Evolutionary conservation across 2,113 vertebrate species (phyloP).

Genomic region (Cercocebus atys): DNA sequence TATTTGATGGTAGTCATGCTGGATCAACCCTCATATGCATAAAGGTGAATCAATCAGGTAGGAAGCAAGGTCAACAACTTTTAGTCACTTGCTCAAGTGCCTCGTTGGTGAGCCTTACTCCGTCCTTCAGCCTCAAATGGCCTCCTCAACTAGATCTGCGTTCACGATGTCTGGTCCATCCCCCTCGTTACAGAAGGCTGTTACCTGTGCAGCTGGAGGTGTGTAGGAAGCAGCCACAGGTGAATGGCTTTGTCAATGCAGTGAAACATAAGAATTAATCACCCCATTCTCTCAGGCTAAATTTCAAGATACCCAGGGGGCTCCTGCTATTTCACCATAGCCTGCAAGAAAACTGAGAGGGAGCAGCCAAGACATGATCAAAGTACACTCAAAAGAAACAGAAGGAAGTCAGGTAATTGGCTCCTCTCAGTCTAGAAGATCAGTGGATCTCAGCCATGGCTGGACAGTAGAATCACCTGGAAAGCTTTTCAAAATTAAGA

Average conservation of each 20-base stretch:
- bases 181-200: background rate
- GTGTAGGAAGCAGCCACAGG: background rate
- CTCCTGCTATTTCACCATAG: background rate
- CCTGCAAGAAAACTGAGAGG: background rate
- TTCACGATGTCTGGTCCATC: background rate
- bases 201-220: background rate
- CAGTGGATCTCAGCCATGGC: background rate
- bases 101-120: background rate
- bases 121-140: background rate
- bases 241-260: background rate
- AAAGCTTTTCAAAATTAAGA: constrained; percentile 11
- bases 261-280: background rate
- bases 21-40: background rate
- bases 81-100: background rate
- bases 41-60: background rate
- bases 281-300: background rate
- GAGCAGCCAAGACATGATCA: background rate
- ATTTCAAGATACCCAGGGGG: background rate
- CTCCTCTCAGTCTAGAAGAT: background rate
- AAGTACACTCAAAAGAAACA: background rate
- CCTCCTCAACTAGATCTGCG: background rate
- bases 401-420: background rate
- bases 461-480: background rate
- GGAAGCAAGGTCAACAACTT: background rate
- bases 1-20: background rate